phyloP scores from a whole-genome alignment of 1,140 invertebrate genomes.

The Hormaphis cornu region DNA sequence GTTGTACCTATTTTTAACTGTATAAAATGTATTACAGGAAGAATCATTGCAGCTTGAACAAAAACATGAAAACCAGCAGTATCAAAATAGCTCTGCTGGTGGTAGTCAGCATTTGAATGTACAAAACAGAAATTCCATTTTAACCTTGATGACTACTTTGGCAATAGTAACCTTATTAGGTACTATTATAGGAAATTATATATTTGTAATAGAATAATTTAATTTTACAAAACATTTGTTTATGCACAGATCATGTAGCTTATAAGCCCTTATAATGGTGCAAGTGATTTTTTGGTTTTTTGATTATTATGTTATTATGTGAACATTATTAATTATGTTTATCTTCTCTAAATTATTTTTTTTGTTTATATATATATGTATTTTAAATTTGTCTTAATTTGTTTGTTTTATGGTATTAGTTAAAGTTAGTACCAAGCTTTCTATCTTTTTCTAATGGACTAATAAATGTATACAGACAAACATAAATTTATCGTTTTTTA shows the following conservation, averaged over 20 bases:
- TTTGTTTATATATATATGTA: slow-evolving; percentile 3
- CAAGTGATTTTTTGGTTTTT: slow-evolving; percentile 22
- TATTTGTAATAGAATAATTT: slow-evolving; percentile 21
- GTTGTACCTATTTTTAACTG: not conserved
- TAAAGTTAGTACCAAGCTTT: too few species aligned
- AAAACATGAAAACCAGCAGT: not conserved
- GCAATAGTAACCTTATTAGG: slow-evolving; percentile 21
- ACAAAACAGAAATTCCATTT: slow-evolving; percentile 19
- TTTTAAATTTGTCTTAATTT: slow-evolving; percentile 7
- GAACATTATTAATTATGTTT: too few species aligned
- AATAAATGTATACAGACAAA: slow-evolving; percentile 4
- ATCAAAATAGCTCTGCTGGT: slow-evolving; percentile 9
- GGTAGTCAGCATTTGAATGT: slow-evolving; percentile 17
- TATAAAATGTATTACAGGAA: not conserved
- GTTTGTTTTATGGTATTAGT: not conserved
- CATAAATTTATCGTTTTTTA: slow-evolving; percentile 6
- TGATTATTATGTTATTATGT: too few species aligned
- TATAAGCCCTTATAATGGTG: slow-evolving; percentile 19
- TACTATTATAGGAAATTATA: slow-evolving; percentile 15
- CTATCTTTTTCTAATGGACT: slow-evolving; percentile 26
- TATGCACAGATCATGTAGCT: slow-evolving; percentile 20
- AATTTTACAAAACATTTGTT: slow-evolving; percentile 7
- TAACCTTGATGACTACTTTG: not conserved
- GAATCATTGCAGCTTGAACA: slow-evolving; percentile 13
- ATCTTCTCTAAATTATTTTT: slow-evolving; percentile 2